These are phyloP conservation scores for Lynx canadensis DNA, from an alignment of 2,113 vertebrate species.

Conservation along the genomic window DNA sequence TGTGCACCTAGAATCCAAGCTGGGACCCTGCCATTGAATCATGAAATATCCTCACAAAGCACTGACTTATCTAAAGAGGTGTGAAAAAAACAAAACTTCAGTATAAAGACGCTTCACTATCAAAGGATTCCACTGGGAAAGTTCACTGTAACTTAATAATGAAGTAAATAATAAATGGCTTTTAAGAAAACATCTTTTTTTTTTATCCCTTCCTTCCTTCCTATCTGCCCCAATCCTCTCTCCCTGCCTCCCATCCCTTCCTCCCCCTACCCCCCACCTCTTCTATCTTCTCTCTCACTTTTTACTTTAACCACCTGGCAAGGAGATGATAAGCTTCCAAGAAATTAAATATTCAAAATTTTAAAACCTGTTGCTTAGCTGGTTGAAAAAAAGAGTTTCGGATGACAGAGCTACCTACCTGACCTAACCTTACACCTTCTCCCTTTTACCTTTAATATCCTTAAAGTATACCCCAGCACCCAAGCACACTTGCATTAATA, in stretches of 20 bases:
- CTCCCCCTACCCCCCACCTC: not conserved
- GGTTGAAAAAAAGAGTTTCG: not conserved
- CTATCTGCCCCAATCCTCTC: not conserved
- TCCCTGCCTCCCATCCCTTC: not conserved
- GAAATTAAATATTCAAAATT: slow-evolving; percentile 7
- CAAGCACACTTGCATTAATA: not conserved
- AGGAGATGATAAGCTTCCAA: not conserved
- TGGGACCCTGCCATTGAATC: not conserved
- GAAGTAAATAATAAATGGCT: not conserved
- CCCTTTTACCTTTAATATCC: not conserved
- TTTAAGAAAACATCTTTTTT: not conserved
- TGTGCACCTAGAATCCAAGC: not conserved
- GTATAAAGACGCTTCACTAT: not conserved
- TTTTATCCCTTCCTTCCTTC: not conserved
- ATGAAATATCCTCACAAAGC: not conserved
- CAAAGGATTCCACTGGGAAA: not conserved
- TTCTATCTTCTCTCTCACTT: not conserved
- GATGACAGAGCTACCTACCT: not conserved
- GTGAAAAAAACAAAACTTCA: not conserved
- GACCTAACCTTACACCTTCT: not conserved
- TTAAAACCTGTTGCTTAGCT: not conserved
- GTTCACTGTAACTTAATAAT: not conserved
- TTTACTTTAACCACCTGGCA: not conserved
- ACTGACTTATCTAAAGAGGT: not conserved
- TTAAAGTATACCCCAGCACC: not conserved